phyloP scores from a whole-genome alignment of 2,888 invertebrate genomes.

The Ennomos quercinarius region DNA sequence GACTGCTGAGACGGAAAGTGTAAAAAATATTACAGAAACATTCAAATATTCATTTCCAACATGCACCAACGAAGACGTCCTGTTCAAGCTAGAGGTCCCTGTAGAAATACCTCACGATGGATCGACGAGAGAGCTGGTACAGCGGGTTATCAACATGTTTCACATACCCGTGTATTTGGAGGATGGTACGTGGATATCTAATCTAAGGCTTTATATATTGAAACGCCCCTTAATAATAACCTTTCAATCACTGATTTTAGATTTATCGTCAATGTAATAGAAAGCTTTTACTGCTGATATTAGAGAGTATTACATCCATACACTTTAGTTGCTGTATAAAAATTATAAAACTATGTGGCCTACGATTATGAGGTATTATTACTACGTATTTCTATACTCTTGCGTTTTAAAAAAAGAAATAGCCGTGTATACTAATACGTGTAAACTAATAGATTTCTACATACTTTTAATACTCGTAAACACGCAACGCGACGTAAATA shows the following conservation, averaged over 20 bases:
- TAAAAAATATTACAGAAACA: conserved; percentile 61
- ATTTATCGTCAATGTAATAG: no score
- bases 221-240: background rate
- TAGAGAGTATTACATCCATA: no score
- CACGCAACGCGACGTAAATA: no score
- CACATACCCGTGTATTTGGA: conserved; percentile 89
- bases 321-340: no score
- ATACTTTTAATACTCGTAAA: no score
- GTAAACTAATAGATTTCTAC: background rate
- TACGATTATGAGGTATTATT: background rate
- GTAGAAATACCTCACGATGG: conserved; percentile 86
- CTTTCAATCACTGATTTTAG: no score
- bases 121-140: conserved; percentile 87
- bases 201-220: background rate
- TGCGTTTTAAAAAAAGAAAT: background rate
- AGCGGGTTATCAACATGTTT: conserved; percentile 88
- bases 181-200: conserved; percentile 74
- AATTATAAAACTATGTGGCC: no score
- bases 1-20: conserved; percentile 65
- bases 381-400: no score
- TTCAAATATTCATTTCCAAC: conserved; percentile 85
- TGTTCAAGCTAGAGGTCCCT: conserved; percentile 86
- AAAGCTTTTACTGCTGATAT: no score
- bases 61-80: conserved; percentile 81
- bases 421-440: conserved; percentile 15